Conservation (phyloP, 2,888 invertebrate species). For the Encarsia formosa region DNA sequence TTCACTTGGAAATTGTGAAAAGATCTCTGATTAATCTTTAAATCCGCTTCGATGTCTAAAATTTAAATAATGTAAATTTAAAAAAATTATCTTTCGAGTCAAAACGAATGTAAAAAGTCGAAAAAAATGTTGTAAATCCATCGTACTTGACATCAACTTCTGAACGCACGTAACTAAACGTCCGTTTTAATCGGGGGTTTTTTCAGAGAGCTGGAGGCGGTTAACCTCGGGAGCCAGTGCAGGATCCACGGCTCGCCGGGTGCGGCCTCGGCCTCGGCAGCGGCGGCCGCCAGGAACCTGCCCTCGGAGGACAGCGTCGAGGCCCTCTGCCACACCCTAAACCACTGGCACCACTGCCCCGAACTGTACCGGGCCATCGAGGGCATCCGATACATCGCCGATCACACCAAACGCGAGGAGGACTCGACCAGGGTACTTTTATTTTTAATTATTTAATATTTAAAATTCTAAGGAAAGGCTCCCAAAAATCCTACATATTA, state of each 20-base stretch:
- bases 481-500: too few species aligned
- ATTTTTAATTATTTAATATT: neutral
- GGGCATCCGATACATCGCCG: slow-evolving; percentile 87
- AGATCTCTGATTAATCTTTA: too few species aligned
- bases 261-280: neutral
- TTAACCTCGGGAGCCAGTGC: slow-evolving; percentile 56
- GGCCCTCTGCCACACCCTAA: slow-evolving; percentile 61
- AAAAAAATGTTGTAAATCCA: too few species aligned
- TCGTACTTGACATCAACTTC: too few species aligned
- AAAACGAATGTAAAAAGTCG: too few species aligned
- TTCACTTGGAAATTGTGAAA: too few species aligned
- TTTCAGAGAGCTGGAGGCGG: slow-evolving; percentile 57
- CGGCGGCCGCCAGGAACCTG: slow-evolving; percentile 45
- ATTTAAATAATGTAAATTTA: too few species aligned
- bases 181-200: too few species aligned
- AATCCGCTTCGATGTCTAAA: too few species aligned
- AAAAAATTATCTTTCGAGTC: too few species aligned
- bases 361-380: slow-evolving; percentile 91
- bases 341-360: slow-evolving; percentile 85
- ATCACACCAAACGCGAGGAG: slow-evolving; percentile 87
- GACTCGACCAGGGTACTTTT: slow-evolving; percentile 77
- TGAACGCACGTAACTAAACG: too few species aligned
- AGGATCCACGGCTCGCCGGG: slow-evolving; percentile 55
- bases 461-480: too few species aligned
- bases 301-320: slow-evolving; percentile 54